Conservation (phyloP, 2,113 vertebrate species). For the Oriolus oriolus region DNA sequence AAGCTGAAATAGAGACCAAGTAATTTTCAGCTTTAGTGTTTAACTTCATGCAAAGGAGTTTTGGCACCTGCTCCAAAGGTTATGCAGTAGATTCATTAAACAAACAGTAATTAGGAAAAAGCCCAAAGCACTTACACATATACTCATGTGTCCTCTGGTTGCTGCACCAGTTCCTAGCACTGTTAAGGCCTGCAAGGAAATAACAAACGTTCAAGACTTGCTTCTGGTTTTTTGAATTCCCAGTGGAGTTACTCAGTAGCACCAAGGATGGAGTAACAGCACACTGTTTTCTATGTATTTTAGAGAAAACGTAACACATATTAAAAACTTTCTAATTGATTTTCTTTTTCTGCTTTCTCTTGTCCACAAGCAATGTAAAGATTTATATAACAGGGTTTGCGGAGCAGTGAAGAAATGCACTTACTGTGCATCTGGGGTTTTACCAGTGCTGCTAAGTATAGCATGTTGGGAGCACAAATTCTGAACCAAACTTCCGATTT, state of each 20-base stretch:
- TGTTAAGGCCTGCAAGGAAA: slow-evolving; percentile 73
- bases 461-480: background rate
- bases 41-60: background rate
- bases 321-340: background rate
- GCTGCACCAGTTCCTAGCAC: slow-evolving; percentile 76
- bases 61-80: background rate
- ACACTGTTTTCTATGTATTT: background rate
- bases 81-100: background rate
- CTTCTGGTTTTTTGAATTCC: background rate
- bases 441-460: background rate
- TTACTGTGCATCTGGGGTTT: background rate
- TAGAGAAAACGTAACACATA: background rate
- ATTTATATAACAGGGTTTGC: background rate
- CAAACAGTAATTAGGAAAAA: background rate
- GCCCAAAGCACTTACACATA: background rate
- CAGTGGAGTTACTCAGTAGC: background rate
- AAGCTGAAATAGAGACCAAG: background rate
- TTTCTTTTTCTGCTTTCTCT: background rate
- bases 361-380: background rate
- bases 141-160: slow-evolving; percentile 78
- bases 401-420: background rate
- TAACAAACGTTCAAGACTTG: background rate
- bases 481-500: background rate
- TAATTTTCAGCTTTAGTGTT: background rate
- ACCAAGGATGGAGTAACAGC: background rate